Evolutionary conservation across 2,113 vertebrate species (phyloP).

Genomic region (Aptenodytes forsteri): DNA sequence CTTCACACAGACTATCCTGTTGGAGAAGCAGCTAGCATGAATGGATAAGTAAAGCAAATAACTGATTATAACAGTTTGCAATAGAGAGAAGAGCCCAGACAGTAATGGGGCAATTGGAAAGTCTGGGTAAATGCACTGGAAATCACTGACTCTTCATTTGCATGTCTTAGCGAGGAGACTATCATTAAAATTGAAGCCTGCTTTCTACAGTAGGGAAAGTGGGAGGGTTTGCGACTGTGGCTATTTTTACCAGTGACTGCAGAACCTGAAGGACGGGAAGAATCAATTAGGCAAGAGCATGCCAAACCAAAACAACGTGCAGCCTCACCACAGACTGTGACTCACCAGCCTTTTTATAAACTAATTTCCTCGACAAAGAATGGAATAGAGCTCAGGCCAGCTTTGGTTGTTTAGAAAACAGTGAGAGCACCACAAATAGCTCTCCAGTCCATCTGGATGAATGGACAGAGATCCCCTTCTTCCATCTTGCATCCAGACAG

Average conservation of each 20-base stretch:
- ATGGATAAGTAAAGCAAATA: not conserved
- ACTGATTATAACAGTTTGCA: not conserved
- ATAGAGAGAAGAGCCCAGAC: not conserved
- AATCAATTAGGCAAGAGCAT: not conserved
- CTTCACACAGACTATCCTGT: not conserved
- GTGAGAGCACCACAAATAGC: not conserved
- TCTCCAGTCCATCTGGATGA: not conserved
- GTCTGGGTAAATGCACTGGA: not conserved
- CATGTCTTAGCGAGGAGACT: not conserved
- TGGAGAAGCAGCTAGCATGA: not conserved
- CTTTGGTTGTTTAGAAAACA: not conserved
- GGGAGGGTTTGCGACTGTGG: not conserved
- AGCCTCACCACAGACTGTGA: not conserved
- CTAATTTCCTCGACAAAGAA: slow-evolving; percentile 5
- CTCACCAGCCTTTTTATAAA: slow-evolving; percentile 18
- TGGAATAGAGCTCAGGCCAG: not conserved
- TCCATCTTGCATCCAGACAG: not conserved
- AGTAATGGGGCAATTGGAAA: not conserved
- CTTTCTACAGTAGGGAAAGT: not conserved
- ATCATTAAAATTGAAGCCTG: not conserved
- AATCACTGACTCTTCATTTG: not conserved
- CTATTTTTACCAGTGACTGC: not conserved
- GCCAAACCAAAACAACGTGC: not conserved
- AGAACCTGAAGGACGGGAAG: not conserved
- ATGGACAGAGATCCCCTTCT: not conserved